These are phyloP conservation scores for Caenorhabditis virilis DNA, from an alignment of 2,888 invertebrate species.

Conservation along the genomic window DNA sequence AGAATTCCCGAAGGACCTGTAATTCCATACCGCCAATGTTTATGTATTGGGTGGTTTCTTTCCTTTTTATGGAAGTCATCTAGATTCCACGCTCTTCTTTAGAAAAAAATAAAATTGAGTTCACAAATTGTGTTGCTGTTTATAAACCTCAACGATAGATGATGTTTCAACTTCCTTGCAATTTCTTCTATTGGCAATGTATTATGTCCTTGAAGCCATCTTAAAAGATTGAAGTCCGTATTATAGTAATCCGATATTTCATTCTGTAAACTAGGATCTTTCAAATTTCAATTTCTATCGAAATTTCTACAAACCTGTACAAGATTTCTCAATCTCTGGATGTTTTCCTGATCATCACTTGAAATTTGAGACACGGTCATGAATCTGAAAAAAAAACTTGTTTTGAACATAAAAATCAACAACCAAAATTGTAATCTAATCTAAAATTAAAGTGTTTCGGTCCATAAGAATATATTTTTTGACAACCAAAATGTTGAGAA, in stretches of 20 bases:
- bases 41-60: constrained; percentile 60
- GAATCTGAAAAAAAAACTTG: too few species aligned
- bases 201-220: constrained; percentile 64
- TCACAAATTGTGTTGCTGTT: too few species aligned
- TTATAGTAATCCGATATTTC: constrained; percentile 60
- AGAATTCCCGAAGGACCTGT: constrained; percentile 49
- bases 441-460: too few species aligned
- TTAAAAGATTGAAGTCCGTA: constrained; percentile 64
- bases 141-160: constrained; percentile 54
- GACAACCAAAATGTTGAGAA: too few species aligned
- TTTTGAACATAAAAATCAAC: too few species aligned
- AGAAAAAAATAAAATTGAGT: too few species aligned
- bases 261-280: too few species aligned
- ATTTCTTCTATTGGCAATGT: constrained; percentile 52
- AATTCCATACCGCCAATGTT: constrained; percentile 59
- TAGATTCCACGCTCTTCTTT: constrained; percentile 56
- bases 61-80: constrained; percentile 52
- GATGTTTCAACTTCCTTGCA: constrained; percentile 59
- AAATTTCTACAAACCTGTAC: background rate
- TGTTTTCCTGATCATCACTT: constrained; percentile 9
- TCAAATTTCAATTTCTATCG: too few species aligned
- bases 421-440: too few species aligned
- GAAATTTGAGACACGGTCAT: too few species aligned
- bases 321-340: background rate
- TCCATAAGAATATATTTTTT: too few species aligned